phyloP scores from a whole-genome alignment of 2,113 vertebrate genomes.

The Corythoichthys intestinalis region DNA sequence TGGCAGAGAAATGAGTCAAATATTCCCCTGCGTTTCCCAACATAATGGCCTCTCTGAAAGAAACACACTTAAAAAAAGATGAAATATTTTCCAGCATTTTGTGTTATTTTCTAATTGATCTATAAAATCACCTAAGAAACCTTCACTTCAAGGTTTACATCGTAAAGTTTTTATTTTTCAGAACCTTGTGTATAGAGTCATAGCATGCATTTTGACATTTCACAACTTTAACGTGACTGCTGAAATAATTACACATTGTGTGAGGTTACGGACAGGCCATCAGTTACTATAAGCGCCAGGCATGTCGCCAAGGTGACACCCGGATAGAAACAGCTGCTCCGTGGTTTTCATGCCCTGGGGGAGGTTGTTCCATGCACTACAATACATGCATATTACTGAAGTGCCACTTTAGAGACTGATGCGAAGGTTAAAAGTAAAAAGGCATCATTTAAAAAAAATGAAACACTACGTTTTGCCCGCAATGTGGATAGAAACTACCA shows the following conservation, averaged over 20 bases:
- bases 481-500: background rate
- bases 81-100: no score
- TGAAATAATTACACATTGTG: constrained; percentile 6
- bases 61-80: no score
- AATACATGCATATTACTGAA: background rate
- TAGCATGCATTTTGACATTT: background rate
- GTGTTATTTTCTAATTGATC: no score
- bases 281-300: background rate
- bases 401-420: background rate
- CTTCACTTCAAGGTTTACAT: no score
- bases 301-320: constrained; percentile 32
- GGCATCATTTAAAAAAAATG: background rate
- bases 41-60: no score
- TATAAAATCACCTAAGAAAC: no score
- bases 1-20: no score
- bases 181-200: no score
- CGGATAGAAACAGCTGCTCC: constrained; percentile 5
- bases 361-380: background rate
- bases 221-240: background rate
- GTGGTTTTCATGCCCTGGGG: constrained; percentile 4
- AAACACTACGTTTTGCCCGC: background rate
- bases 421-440: background rate
- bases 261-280: background rate
- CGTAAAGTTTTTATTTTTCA: no score
- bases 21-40: no score